Base-by-base conservation (phyloP, 2,797 vertebrate species). In the Bryconaethiops microstoma region DNA sequence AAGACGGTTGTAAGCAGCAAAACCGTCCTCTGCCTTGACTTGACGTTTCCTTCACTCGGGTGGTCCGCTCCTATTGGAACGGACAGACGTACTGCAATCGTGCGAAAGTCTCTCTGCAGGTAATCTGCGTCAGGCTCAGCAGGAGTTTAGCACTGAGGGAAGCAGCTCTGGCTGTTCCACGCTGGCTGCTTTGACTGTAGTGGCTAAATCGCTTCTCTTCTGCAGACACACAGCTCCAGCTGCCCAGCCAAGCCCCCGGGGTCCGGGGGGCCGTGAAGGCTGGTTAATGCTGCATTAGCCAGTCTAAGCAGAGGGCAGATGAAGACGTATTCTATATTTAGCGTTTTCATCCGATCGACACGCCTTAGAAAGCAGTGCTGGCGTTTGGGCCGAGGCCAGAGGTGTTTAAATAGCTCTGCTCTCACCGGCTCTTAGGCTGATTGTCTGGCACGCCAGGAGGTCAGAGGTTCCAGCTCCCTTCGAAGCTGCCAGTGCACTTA, bases 401-500 rank as follows among this genome's bases (percentile, higher is more conserved):
- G n/a, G n/a, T n/a, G n/a, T 86, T 78, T 76, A 81, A 83, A 83
- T 76, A 82, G 80, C 82, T 76, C 74, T 60, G 50, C 42, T 67
- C 59, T 60, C 48, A n/a, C 48, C 17, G 64, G 67, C 80, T 82
- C 40, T 82, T n/a, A n/a, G n/a, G n/a, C n/a, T n/a, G n/a, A n/a
- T 84, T 84, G 72, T 82, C 75, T 78, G 70, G 70, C 70, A 39
- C 89, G 88, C 59, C 90, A 13, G 16, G 71, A 52, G 62, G 72
- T 65, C 63, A 69, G 68, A 69, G 79, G 64, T 74, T 54, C 70
- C 2, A n/a, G 68, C 48, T 76, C 40, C 64, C 39, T 76, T 14
- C 16, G 73, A 7, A 73, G 54, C 63, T 74, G 12, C 60, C 57
- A 21, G 60, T 29, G 21, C n/a, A 14, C 68, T 23, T 63, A 21